phyloP scores from a whole-genome alignment of 1,140 invertebrate genomes.

The Drosophila truncata region DNA sequence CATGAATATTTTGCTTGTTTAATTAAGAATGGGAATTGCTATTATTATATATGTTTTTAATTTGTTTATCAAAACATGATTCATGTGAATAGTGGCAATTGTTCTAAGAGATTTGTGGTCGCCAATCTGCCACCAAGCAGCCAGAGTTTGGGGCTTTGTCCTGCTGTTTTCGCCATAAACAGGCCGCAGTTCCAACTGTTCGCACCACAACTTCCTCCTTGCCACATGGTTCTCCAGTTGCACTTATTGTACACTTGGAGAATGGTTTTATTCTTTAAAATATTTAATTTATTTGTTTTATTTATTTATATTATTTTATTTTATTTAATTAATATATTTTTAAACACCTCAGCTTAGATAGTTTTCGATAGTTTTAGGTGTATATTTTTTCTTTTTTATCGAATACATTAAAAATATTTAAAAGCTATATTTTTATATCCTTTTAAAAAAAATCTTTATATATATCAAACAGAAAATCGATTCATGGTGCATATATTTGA shows the following conservation, averaged over 20 bases:
- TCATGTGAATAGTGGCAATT: neutral
- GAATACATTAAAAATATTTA: neutral
- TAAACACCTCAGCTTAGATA: too few species aligned
- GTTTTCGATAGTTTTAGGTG: too few species aligned
- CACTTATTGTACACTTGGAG: neutral
- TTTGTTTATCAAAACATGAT: constrained; percentile 46
- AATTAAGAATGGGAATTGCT: constrained; percentile 41
- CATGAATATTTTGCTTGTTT: constrained; percentile 43
- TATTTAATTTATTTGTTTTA: too few species aligned
- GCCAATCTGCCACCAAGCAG: constrained; percentile 17
- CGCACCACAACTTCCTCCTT: constrained; percentile 22
- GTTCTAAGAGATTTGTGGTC: constrained; percentile 20
- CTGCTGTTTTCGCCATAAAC: constrained; percentile 31
- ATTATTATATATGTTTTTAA: constrained; percentile 40
- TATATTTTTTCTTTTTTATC: neutral
- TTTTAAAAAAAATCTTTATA: too few species aligned
- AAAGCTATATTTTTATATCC: too few species aligned
- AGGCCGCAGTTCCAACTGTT: constrained; percentile 35
- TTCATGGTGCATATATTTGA: too few species aligned
- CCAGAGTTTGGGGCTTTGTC: constrained; percentile 16
- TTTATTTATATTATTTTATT: too few species aligned
- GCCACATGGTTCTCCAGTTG: neutral
- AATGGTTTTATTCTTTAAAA: neutral
- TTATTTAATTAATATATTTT: too few species aligned
- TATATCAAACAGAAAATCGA: too few species aligned